Evolutionary conservation across 2,113 vertebrate species (phyloP), one percentile per base, ranked within the genome.

Genomic region (Alligator mississippiensis): DNA sequence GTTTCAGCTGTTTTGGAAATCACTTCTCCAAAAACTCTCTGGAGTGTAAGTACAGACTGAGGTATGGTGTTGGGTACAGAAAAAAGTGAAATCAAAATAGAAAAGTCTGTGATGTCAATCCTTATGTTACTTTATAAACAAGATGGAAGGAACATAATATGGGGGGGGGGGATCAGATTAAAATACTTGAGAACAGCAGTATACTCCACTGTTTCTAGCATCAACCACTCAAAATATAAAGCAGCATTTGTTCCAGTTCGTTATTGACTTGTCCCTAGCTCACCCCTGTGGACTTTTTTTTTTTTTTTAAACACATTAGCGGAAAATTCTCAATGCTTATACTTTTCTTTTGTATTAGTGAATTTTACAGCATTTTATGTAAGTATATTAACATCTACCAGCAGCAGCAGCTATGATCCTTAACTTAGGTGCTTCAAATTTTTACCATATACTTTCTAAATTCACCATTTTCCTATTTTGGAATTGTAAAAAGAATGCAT

Each of bases 401-500:
- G 68, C 34, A 90, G 90, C 75, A 96, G 93, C 34, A 96, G 90
- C 93, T 85, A 90, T 92, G 79, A 84, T 79, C 55, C 87, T 88
- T 84, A 93, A 70, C 22, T n/a, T 85, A 66, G 34, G 21, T n/a
- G 78, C 86, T 94, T 88, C 83, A 80, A 85, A 84, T 94, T 89
- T 95, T 93, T 91, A 93, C 59, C 15, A 76, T 19, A 28, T 60
- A 80, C 47, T 84, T 96, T 89, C 87, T 21, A 88, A 78, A 78
- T 72, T 79, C 85, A 72, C 76, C 87, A 86, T 80, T 94, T 93
- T 80, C 54, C 76, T 76, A 57, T 77, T 96, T 54, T 86, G 79
- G 82, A 76, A 90, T 75, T 90, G 89, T 88, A 97, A 97, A 93
- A 97, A 81, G 90, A 84, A 90, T 1, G 2, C 93, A 95, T 97